Percentiles rank a stretch among this genome's conserved stretches.
These are phyloP conservation scores for Mythimna pallens DNA, from an alignment of 2,888 invertebrate genomes.

Conservation along the genomic window DNA sequence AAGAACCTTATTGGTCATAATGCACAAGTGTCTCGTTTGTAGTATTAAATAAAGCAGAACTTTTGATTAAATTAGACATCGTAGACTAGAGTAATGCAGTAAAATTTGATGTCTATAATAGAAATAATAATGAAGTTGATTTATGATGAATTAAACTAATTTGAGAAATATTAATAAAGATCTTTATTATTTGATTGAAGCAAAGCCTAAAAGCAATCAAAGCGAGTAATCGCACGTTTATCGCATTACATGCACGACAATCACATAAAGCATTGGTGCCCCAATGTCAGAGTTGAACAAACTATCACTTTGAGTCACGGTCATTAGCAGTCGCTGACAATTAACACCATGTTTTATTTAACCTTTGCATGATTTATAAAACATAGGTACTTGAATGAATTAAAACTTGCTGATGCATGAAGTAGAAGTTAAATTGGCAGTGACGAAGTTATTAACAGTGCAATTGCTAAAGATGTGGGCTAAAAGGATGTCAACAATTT, in stretches of 20 bases:
- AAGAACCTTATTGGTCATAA: slow-evolving; percentile 36
- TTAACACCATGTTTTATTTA: slow-evolving; percentile 54
- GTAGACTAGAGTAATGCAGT: background rate
- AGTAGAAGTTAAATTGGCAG: slow-evolving; percentile 24
- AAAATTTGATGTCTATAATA: background rate
- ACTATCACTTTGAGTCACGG: slow-evolving; percentile 60
- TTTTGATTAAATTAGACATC: slow-evolving; percentile 23
- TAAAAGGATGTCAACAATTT: slow-evolving; percentile 17
- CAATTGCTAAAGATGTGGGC: slow-evolving; percentile 5
- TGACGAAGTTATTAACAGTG: slow-evolving; percentile 30
- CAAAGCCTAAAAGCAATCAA: slow-evolving; percentile 17
- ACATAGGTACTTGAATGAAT: slow-evolving; percentile 29
- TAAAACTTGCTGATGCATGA: slow-evolving; percentile 20
- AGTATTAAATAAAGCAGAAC: slow-evolving; percentile 25
- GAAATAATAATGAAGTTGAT: background rate
- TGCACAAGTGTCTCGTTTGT: slow-evolving; percentile 18
- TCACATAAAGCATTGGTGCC: slow-evolving; percentile 12
- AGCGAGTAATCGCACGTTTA: slow-evolving; percentile 38
- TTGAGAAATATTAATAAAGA: slow-evolving; percentile 12
- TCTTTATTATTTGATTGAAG: background rate
- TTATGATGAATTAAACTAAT: slow-evolving; percentile 7
- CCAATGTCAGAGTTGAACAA: slow-evolving; percentile 66
- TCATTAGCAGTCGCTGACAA: slow-evolving; percentile 46
- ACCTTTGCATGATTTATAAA: slow-evolving; percentile 53
- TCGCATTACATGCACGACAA: slow-evolving; percentile 32